Percentiles rank a stretch among this genome's conserved stretches.
Conservation (phyloP, 2,113 vertebrate genomes). For the Xenus cinereus region DNA sequence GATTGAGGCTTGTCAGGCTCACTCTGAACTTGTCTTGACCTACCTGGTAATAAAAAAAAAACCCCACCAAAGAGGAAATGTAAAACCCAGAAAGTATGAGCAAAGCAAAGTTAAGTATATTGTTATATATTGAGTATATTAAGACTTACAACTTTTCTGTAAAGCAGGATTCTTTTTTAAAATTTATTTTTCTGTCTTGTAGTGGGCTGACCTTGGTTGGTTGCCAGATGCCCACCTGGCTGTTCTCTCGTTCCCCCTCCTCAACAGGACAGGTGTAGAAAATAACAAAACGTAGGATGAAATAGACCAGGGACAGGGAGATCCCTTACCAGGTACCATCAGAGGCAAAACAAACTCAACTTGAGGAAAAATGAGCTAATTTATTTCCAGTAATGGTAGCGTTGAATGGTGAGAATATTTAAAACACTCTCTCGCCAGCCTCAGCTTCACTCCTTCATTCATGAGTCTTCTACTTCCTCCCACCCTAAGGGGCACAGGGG, state of each 20-base stretch:
- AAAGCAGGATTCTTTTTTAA: not conserved
- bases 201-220: not conserved
- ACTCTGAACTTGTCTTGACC: not conserved
- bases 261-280: not conserved
- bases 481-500: fast-evolving
- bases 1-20: not conserved
- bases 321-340: not conserved
- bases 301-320: not conserved
- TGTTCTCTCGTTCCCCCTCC: not conserved
- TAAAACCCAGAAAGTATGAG: not conserved
- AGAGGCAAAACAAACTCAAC: not conserved
- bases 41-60: not conserved
- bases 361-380: not conserved
- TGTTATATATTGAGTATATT: too few relatives aligned
- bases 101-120: not conserved
- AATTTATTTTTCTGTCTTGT: not conserved
- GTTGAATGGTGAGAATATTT: not conserved
- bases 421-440: not conserved
- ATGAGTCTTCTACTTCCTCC: not conserved
- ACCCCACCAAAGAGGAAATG: not conserved
- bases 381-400: not conserved
- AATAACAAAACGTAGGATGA: not conserved
- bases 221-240: not conserved
- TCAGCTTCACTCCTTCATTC: not conserved
- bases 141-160: not conserved